Percentiles rank a stretch among this genome's conserved stretches.
These are phyloP conservation scores for Poecilia picta DNA, from an alignment of 2,797 vertebrate species.

Conservation along the genomic window DNA sequence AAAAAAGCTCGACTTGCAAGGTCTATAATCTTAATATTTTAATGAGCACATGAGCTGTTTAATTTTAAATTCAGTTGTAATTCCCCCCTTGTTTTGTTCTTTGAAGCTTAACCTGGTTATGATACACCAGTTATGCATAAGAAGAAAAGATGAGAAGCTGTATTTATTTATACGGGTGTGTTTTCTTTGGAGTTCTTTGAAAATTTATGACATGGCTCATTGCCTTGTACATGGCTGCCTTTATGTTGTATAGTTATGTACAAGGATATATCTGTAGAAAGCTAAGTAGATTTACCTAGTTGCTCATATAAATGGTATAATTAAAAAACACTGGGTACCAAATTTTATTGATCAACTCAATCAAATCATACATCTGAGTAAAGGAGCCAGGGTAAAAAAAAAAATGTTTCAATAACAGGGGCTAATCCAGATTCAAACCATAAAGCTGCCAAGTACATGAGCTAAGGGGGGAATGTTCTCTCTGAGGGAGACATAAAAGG, in stretches of 20 bases:
- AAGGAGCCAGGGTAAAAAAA: background rate
- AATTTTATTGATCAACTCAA: background rate
- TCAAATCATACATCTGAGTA: background rate
- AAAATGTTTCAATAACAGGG: background rate
- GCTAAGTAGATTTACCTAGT: background rate
- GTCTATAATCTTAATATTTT: too few species aligned
- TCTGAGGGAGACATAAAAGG: background rate
- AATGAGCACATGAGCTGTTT: too few species aligned
- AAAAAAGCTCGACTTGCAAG: too few species aligned
- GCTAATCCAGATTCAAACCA: background rate
- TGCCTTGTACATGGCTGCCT: background rate
- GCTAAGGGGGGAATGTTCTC: background rate
- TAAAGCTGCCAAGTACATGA: background rate
- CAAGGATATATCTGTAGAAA: background rate
- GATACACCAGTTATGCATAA: background rate
- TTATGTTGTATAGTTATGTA: background rate
- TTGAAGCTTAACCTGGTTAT: too few species aligned
- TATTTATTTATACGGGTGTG: background rate
- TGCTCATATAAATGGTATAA: background rate
- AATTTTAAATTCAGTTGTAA: too few species aligned
- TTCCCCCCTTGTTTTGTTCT: too few species aligned
- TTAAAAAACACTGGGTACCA: background rate
- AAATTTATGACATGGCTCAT: background rate
- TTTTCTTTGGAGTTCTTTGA: background rate
- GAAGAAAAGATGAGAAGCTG: background rate